Base-by-base conservation (phyloP, 2,113 vertebrate species). In the Phalacrocorax aristotelis region DNA sequence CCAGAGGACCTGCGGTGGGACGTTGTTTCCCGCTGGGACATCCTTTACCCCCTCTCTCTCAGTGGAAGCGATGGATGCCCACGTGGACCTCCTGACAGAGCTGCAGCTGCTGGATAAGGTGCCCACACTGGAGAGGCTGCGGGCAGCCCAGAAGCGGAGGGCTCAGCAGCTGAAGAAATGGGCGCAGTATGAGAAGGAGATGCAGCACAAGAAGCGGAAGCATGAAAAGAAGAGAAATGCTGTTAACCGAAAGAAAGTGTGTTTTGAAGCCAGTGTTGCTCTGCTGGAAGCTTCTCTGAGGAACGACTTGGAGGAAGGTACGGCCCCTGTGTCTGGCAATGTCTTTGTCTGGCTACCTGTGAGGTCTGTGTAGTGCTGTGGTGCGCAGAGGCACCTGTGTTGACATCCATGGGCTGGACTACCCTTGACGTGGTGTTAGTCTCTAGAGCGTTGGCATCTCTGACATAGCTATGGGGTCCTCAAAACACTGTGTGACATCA, bases 91-190 rank as follows among this genome's bases (percentile, higher is more conserved):
- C 64, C 98, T 99, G 98, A 98, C 99, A 2, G 99, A 99, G 97
- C 98, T 99, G 95, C 99, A 99, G 98, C 99, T 99, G 98, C 98
- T 99, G 98, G 99, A 99, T 97, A 99, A 99, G 95, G 98, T 99
- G 96, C 99, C 99, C 81, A 99, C 99, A 9, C 97, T 99, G 94
- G 99, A 99, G 97, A 98, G 99, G 69, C 98, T 99, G 86, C 98
- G 99, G 34, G 98, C 99, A 3, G 99, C 99, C 13, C 99, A 99
- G 98, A 99, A 99, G 96, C 98, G 99, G 19, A 98, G 99, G 27
- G 98, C 98, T 5, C 99, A 99, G 98, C 99, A 99, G 98, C 98
- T 99, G 87, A 99, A 99, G 97, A 98, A 99, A 57, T 99, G 99
- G 99, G 99, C 99, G 0, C 98, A 99, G 93, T 99, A 99, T 0